Percentiles rank a stretch among this genome's conserved stretches.
Conservation (phyloP, 1,140 invertebrate species). For the Dufourea novaeangliae region DNA sequence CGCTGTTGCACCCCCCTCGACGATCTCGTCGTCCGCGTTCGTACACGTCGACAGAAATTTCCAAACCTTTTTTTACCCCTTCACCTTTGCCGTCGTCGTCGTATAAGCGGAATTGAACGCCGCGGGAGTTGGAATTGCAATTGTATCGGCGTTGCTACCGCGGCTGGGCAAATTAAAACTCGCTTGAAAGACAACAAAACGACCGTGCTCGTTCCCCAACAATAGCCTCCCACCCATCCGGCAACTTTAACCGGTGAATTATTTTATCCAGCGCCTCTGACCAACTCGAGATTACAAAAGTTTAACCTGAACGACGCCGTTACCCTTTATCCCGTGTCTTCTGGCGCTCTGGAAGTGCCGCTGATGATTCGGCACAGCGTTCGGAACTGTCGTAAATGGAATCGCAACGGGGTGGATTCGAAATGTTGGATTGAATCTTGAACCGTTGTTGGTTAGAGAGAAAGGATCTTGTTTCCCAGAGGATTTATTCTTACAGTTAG, state of each 20-base stretch:
- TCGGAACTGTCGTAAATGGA: neutral
- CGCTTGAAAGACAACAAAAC: neutral
- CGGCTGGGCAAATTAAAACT: slow-evolving; percentile 7
- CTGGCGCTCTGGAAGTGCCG: neutral
- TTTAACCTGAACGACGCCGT: neutral
- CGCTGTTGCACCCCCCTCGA: neutral
- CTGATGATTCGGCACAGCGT: neutral
- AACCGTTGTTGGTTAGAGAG: too few relatives aligned
- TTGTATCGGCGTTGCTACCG: neutral
- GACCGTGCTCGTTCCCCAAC: neutral
- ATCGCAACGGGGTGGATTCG: neutral
- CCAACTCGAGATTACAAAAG: slow-evolving; percentile 6
- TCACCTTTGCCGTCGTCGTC: too few relatives aligned
- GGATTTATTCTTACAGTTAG: too few relatives aligned
- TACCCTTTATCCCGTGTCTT: neutral
- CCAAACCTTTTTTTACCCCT: neutral
- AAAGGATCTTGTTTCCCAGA: too few relatives aligned
- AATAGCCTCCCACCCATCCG: neutral
- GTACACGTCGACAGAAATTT: neutral
- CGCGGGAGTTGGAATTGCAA: neutral
- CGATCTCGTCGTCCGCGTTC: neutral
- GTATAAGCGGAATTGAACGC: neutral
- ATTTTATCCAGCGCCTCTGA: neutral
- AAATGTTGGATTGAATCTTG: too few relatives aligned
- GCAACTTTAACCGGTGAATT: slow-evolving; percentile 1